Conservation (phyloP, 2,797 vertebrate species). For the Enteromius mattozi region DNA sequence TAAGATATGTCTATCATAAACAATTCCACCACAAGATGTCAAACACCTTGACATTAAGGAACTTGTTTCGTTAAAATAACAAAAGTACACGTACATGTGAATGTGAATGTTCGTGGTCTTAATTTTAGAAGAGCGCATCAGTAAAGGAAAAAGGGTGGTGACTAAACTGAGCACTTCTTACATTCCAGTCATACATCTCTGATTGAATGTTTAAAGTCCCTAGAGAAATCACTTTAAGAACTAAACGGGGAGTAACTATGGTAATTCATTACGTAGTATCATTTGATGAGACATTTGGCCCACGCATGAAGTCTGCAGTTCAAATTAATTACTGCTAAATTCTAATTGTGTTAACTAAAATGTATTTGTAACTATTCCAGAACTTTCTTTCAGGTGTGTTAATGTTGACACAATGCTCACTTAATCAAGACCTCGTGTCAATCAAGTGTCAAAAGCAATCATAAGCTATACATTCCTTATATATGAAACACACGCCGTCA, state of each 20-base stretch:
- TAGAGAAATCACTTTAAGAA: constrained; percentile 34
- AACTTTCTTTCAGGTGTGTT: background rate
- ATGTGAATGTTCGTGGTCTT: constrained; percentile 8
- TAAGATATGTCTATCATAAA: constrained; percentile 3
- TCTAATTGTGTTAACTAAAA: background rate
- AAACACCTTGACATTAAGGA: background rate
- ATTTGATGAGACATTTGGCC: constrained; percentile 19
- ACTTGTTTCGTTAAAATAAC: constrained; percentile 36
- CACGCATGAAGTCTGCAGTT: background rate
- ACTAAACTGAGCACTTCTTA: constrained; percentile 8
- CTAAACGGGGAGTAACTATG: constrained; percentile 17
- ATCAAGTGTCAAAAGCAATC: background rate
- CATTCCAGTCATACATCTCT: constrained; percentile 46
- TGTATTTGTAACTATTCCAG: background rate
- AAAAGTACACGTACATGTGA: constrained; percentile 2
- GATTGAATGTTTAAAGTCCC: constrained; percentile 13
- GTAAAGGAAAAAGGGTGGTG: constrained; percentile 1
- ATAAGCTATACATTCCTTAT: constrained; percentile 9
- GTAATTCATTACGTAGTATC: constrained; percentile 18
- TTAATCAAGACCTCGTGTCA: background rate
- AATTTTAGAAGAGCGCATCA: background rate
- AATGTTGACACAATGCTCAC: background rate
- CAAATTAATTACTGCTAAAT: background rate
- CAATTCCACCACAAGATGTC: constrained; percentile 1
- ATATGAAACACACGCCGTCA: background rate